A percentile compares a stretch with the other conserved stretches of the same genome.
These are phyloP conservation scores for Palythoa grandiflora DNA, from an alignment of 92 coral and sea anemone species.

Conservation along the genomic window DNA sequence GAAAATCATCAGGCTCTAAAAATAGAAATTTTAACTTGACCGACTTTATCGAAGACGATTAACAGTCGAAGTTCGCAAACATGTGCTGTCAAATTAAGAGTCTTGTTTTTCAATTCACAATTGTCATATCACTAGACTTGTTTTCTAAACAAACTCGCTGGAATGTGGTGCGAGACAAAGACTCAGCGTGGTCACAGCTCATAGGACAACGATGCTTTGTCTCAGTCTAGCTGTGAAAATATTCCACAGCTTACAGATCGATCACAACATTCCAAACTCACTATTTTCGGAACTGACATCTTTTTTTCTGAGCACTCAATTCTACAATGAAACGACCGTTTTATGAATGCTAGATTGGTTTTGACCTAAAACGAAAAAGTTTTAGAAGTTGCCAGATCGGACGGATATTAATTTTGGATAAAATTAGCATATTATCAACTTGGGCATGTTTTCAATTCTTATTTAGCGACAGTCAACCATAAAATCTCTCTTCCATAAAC, in stretches of 20 bases:
- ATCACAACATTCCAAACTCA: neutral
- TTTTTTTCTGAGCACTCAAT: neutral
- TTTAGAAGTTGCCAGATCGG: neutral
- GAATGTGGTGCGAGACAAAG: slow-evolving; percentile 1
- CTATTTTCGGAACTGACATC: neutral
- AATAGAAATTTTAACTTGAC: too few species aligned
- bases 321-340: neutral
- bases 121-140: neutral
- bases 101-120: neutral
- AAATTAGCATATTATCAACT: slow-evolving; percentile 17
- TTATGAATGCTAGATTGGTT: neutral
- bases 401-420: neutral
- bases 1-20: too few species aligned
- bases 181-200: neutral
- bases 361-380: neutral
- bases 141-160: neutral
- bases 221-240: neutral
- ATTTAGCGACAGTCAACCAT: slow-evolving; percentile 33
- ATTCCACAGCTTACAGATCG: neutral
- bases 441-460: slow-evolving; percentile 11
- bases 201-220: neutral
- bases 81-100: too few species aligned
- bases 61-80: neutral
- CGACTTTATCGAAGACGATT: neutral
- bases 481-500: neutral